Evolutionary conservation across 2,888 invertebrate genomes (phyloP), one percentile per base, ranked within the genome.

Genomic region (Drosophila greeni): DNA sequence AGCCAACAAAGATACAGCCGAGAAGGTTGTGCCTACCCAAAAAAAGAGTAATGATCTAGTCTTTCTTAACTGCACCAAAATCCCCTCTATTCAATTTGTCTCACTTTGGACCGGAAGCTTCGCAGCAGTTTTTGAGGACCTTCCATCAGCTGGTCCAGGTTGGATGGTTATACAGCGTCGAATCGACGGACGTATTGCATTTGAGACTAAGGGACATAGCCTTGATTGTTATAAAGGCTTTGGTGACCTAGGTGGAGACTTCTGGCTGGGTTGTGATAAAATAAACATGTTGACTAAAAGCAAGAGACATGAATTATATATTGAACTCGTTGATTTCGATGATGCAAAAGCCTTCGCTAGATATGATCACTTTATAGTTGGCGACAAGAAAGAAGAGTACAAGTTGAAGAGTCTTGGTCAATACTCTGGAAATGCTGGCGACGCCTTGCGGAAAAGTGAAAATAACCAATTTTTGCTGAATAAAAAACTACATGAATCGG

Each of bases 361-460:
- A 34, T 49, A 49, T n/a, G 49, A 49, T 24, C 23, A 49, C 34
- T 49, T 49, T 49, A 12, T 34, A 8, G 49, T 49, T 16, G 49
- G 34, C 23, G 23, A 8, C 34, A 12, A 49, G 12, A 8, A 7
- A 34, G 49, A 34, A 8, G 1, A 16, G 2, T 49, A 49, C 8
- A 16, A 23, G 7, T 2, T 49, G 8, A 34, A 24, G n/a, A 23
- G 16, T 12, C 23, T 49, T 7, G 49, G 49, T 24, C 7, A 12
- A 33, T 49, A 49, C 16, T 49, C 23, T n/a, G 49, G 49, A 24
- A 36, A 16, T 16, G 23, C 23, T 16, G 34, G 34, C 12, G 37
- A 37, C 11, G 18, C 1, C 18, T 37, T 37, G 9, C 36, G 36
- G 5, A 36, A 36, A 18, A 11, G 36, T 36, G 16, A 16, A 36